Percentiles rank a stretch among this genome's conserved stretches.
Evolutionary conservation across 2,888 invertebrate genomes (phyloP).

Genomic region (Rotaria magnacalcarata): DNA sequence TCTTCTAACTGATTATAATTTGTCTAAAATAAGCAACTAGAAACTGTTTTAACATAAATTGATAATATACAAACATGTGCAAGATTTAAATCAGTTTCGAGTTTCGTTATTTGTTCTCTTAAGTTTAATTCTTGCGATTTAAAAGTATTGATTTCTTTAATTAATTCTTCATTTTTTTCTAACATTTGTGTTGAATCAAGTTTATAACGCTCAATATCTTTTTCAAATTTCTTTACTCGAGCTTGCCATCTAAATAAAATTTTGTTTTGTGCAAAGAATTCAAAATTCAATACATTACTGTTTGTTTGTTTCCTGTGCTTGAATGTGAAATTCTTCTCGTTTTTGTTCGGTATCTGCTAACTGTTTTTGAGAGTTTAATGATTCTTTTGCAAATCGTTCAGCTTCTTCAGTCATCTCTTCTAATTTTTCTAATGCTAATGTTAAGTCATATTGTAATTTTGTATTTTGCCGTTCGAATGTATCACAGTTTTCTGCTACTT

Average conservation of each 20-base stretch:
- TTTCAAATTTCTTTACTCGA: constrained; percentile 55
- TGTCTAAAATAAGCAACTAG: neutral
- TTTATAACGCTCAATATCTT: constrained; percentile 53
- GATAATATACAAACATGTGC: neutral
- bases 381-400: constrained; percentile 51
- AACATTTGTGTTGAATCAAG: constrained; percentile 52
- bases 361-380: constrained; percentile 51
- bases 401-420: constrained; percentile 51
- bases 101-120: neutral
- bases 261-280: too few relatives aligned
- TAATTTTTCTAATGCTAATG: constrained; percentile 26
- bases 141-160: constrained; percentile 54
- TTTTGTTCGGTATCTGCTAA: constrained; percentile 53
- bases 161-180: constrained; percentile 54
- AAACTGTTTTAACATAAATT: neutral
- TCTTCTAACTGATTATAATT: neutral
- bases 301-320: constrained; percentile 55
- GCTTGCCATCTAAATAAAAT: constrained; percentile 52
- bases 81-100: neutral
- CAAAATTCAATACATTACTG: constrained; percentile 50
- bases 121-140: constrained; percentile 49
- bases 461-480: constrained; percentile 51
- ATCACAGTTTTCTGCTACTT: constrained; percentile 52
- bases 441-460: constrained; percentile 24
- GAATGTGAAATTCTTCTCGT: constrained; percentile 55